Percentiles rank a stretch among this genome's conserved stretches.
phyloP scores from a whole-genome alignment of 1,140 invertebrate genomes.

The Drosophila kohkoa region DNA sequence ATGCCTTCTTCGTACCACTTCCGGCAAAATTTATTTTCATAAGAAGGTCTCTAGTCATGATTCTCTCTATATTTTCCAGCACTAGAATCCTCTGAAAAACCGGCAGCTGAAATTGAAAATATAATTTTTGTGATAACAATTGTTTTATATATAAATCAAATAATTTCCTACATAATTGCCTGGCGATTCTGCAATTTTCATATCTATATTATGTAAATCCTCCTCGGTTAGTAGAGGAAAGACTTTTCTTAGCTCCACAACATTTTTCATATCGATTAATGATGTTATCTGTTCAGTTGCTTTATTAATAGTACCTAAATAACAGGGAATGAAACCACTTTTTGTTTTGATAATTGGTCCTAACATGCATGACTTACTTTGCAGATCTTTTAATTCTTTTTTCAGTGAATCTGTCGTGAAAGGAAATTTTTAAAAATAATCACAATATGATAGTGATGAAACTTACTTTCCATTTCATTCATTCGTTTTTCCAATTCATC shows the following conservation, averaged over 20 bases:
- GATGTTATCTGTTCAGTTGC: not conserved
- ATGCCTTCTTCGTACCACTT: not conserved
- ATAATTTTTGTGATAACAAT: not conserved
- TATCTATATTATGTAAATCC: not conserved
- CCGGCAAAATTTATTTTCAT: not conserved
- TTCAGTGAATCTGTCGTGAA: not conserved
- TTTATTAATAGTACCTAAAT: not conserved
- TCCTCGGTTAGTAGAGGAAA: not conserved
- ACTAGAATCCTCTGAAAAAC: not conserved
- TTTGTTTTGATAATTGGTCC: not conserved
- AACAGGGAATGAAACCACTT: not conserved
- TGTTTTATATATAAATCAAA: not conserved
- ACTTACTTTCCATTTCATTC: not conserved
- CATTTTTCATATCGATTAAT: not conserved
- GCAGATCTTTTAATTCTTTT: not conserved
- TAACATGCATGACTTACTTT: not conserved
- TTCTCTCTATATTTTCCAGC: constrained; percentile 1
- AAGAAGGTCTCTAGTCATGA: too few relatives aligned
- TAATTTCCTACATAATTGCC: not conserved
- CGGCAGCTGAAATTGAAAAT: not conserved
- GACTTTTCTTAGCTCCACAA: not conserved
- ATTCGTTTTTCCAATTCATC: not conserved
- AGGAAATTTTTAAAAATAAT: not conserved
- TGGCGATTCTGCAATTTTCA: not conserved
- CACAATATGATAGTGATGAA: not conserved